These are phyloP conservation scores for Apis florea DNA, from an alignment of 1,140 invertebrate genomes.

Conservation along the genomic window DNA sequence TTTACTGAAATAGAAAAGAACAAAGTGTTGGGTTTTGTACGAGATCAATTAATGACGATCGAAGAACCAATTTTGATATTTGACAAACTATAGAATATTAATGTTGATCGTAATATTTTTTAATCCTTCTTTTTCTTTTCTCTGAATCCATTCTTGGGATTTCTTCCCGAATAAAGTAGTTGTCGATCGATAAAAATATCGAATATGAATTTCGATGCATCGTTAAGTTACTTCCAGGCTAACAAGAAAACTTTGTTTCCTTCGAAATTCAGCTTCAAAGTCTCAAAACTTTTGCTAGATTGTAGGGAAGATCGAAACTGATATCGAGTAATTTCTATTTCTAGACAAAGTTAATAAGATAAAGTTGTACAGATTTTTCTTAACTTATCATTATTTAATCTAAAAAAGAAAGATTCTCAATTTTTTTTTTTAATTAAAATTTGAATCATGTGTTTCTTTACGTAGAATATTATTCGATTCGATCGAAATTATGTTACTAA, in stretches of 20 bases:
- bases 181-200: neutral
- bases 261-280: slow-evolving; percentile 3
- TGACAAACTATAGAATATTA: neutral
- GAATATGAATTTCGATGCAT: slow-evolving; percentile 10
- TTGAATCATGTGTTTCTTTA: no score
- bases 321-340: neutral
- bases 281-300: neutral
- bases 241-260: slow-evolving; percentile 6
- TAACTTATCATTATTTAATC: no score
- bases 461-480: no score
- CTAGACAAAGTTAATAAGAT: no score
- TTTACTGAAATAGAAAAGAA: slow-evolving; percentile 85
- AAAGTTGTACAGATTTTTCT: no score
- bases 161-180: neutral
- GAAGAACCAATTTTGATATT: no score
- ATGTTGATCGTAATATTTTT: neutral
- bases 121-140: neutral
- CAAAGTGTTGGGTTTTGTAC: slow-evolving; percentile 41
- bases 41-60: neutral
- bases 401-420: neutral
- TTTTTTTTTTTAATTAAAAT: neutral
- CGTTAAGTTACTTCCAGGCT: neutral
- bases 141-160: neutral
- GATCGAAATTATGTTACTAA: no score
- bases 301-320: neutral